phyloP scores from a whole-genome alignment of 2,797 vertebrate species.

The Triplophysa bombifrons region DNA sequence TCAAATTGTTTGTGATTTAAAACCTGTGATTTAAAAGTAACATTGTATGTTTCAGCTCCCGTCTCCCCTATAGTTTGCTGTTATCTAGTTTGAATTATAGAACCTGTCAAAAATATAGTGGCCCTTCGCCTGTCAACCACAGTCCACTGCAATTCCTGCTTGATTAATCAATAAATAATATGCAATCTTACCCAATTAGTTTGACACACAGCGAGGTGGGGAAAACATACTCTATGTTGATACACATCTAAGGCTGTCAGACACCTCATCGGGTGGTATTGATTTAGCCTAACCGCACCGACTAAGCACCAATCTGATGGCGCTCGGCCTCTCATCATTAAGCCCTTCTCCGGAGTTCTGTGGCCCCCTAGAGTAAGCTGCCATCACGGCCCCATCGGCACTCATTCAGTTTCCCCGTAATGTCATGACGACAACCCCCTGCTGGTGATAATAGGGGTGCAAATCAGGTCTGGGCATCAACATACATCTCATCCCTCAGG shows the following conservation, averaged over 20 bases:
- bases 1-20: background rate
- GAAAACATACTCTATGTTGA: constrained; percentile 79
- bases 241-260: constrained; percentile 77
- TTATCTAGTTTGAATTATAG: constrained; percentile 67
- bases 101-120: constrained; percentile 70
- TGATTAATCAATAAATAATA: constrained; percentile 83
- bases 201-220: constrained; percentile 65
- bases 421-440: constrained; percentile 73
- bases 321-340: constrained; percentile 72
- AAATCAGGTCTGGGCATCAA: constrained; percentile 75
- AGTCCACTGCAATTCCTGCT: constrained; percentile 74
- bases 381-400: constrained; percentile 56
- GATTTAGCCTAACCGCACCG: constrained; percentile 72
- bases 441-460: constrained; percentile 79
- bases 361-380: constrained; percentile 66
- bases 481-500: constrained; percentile 79
- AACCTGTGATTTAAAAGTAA: background rate
- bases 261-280: constrained; percentile 81
- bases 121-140: constrained; percentile 64
- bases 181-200: constrained; percentile 82
- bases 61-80: constrained; percentile 18
- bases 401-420: constrained; percentile 66
- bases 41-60: background rate
- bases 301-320: constrained; percentile 69
- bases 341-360: constrained; percentile 64